Percentiles rank a stretch among this genome's conserved stretches.
Conservation (phyloP, 2,113 vertebrate species). For the Myrmecophaga tridactyla region DNA sequence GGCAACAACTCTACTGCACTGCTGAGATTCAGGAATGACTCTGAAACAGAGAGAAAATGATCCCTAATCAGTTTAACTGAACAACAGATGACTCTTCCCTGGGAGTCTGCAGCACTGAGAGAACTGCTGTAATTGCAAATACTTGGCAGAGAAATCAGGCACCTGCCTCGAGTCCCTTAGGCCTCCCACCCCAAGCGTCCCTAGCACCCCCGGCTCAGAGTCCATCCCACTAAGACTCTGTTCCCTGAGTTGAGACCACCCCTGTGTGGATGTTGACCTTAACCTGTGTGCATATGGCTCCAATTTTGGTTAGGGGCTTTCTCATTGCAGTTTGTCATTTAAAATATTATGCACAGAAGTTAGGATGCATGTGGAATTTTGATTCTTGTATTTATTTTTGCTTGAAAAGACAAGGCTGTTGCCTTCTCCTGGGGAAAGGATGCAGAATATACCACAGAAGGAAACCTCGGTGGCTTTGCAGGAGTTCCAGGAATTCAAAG, state of each 20-base stretch:
- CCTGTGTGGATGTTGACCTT: neutral
- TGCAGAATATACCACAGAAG: neutral
- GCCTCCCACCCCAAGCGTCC: neutral
- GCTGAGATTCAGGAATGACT: conserved; percentile 42
- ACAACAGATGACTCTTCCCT: conserved; percentile 55
- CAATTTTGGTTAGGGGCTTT: conserved; percentile 47
- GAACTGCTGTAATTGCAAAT: conserved; percentile 69
- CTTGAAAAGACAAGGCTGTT: neutral
- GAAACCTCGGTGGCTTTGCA: neutral
- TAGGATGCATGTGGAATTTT: conserved; percentile 48
- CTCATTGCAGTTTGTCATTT: conserved; percentile 61
- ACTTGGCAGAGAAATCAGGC: conserved; percentile 66
- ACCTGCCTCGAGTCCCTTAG: conserved; percentile 57
- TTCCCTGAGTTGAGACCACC: neutral
- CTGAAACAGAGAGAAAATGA: conserved; percentile 49
- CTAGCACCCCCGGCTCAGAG: conserved; percentile 6
- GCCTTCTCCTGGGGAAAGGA: neutral
- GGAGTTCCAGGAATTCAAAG: neutral
- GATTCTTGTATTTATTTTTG: conserved; percentile 46
- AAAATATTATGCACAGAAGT: conserved; percentile 40
- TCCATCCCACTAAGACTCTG: neutral
- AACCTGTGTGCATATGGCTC: conserved; percentile 28
- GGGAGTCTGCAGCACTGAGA: conserved; percentile 51
- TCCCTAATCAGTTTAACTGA: conserved; percentile 74
- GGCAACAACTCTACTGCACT: neutral